Evolutionary conservation across 64 coral and sea anemone species (phyloP), one percentile per base, ranked within the genome.

Genomic region (Stichodactyla helianthus): DNA sequence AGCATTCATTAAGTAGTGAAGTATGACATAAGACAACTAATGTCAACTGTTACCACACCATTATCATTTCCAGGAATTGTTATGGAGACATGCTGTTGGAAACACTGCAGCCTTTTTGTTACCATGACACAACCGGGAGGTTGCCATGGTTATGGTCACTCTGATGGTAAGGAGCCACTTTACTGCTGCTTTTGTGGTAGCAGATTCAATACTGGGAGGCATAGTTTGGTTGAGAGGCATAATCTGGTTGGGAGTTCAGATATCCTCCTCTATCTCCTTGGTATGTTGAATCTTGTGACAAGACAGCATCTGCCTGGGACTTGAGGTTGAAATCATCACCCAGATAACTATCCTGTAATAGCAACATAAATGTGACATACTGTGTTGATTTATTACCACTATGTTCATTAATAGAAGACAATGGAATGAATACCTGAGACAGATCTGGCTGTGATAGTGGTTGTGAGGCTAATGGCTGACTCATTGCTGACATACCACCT

Each of bases 261-360:
- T 99, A 99, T 23, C 97, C 97, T 77, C 97, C 97, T 57, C 93
- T 91, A 89, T 99, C 97, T 2, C 97, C 97, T 54, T 99, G 97
- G 77, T 99, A 99, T 19, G 97, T 99, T 51, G 97, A 99, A 82
- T 99, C 97, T 64, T 99, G 97, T 4, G 97, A 99, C 28, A 99
- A 77, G 26, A 99, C 97, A 18, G 97, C 97, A 56, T 99, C 97
- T 50, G 90, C 97, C 82, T 99, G 97, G 20, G 97, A 99, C 62
- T 99, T 99, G n/a, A 99, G 90, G 93, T 99, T 94, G 85, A 99
- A 95, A 19, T 99, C 97, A 85, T 99, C 97, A 80, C 93, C 97
- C 51, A 99, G 79, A 88, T 99, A 99, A 89, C 97, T 99, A 76
- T 99, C 97, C 88, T 95, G 89, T 74, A 84, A 83, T 25, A 74